Evolutionary conservation across 2,888 invertebrate species (phyloP).

Genomic region (Epicampocera succincta): DNA sequence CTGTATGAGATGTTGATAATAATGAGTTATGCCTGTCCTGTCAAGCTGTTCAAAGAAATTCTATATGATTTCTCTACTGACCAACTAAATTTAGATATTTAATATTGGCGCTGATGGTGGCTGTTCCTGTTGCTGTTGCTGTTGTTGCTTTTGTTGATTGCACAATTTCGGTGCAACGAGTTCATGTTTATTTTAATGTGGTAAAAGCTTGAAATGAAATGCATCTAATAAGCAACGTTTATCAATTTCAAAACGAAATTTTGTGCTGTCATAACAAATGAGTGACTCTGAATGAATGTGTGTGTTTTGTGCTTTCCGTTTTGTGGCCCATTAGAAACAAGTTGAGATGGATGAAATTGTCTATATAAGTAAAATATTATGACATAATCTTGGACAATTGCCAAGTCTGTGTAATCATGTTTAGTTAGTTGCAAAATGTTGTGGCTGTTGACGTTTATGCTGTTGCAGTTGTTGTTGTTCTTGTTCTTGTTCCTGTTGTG

Average conservation of each 20-base stretch:
- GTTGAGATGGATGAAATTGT: conserved; percentile 53
- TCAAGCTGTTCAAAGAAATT: not conserved
- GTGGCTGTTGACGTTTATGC: conserved; percentile 25
- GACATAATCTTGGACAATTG: conserved; percentile 61
- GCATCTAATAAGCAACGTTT: conserved; percentile 53
- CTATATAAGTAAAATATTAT: conserved; percentile 53
- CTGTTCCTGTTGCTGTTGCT: not conserved
- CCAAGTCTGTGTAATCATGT: conserved; percentile 54
- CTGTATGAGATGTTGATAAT: conserved; percentile 19
- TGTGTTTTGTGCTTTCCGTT: conserved; percentile 19
- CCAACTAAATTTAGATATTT: conserved; percentile 16
- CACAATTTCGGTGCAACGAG: not conserved
- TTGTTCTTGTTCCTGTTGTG: conserved; percentile 17
- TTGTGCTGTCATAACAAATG: conserved; percentile 34
- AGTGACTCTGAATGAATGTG: not conserved
- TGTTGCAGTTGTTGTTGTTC: conserved; percentile 25
- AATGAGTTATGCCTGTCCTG: conserved; percentile 1
- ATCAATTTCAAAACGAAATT: conserved; percentile 55
- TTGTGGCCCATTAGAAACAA: conserved; percentile 22
- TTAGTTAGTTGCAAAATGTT: conserved; percentile 38
- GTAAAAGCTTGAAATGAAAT: conserved; percentile 49
- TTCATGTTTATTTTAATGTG: conserved; percentile 25
- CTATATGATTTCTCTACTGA: conserved; percentile 1
- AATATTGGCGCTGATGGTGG: not conserved
- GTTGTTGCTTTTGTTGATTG: not conserved